Conservation (phyloP, 2,797 vertebrate species). For the Potorous gilbertii region DNA sequence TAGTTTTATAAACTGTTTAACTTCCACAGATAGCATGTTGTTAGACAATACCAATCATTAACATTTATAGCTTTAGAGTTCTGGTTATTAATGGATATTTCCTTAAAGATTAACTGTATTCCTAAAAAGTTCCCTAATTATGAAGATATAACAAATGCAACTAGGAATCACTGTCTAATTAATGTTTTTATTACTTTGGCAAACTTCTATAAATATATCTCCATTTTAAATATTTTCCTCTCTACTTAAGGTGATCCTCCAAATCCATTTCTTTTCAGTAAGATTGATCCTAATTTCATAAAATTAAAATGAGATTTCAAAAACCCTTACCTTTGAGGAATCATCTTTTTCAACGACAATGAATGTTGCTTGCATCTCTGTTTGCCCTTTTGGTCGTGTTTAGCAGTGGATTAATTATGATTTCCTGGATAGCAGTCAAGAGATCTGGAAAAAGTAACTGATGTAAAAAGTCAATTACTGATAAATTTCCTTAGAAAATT, state of each 20-base stretch:
- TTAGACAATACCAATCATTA: slow-evolving; percentile 13
- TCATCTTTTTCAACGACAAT: slow-evolving; percentile 59
- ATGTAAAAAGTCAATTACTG: background rate
- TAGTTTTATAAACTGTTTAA: slow-evolving; percentile 34
- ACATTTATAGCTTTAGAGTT: slow-evolving; percentile 56
- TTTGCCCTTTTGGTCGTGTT: slow-evolving; percentile 65
- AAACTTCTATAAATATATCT: slow-evolving; percentile 63
- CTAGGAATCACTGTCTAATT: background rate
- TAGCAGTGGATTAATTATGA: slow-evolving; percentile 76
- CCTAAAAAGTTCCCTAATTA: slow-evolving; percentile 42
- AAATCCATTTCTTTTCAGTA: background rate
- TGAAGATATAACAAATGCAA: background rate
- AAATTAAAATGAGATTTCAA: slow-evolving; percentile 75
- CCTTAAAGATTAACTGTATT: slow-evolving; percentile 60
- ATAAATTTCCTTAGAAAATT: background rate
- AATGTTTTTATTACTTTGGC: slow-evolving; percentile 61
- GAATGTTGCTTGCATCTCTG: slow-evolving; percentile 79
- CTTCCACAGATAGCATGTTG: background rate
- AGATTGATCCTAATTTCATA: slow-evolving; percentile 59
- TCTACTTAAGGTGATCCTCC: background rate
- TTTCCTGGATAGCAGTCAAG: slow-evolving; percentile 79
- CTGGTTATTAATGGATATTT: slow-evolving; percentile 54
- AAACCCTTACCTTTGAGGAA: slow-evolving; percentile 40
- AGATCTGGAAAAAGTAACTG: slow-evolving; percentile 77
- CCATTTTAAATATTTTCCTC: background rate